A percentile compares a stretch with the other conserved stretches of the same genome.
Evolutionary conservation across 2,888 invertebrate genomes (phyloP).

Genomic region (Rhodophaea formosa): DNA sequence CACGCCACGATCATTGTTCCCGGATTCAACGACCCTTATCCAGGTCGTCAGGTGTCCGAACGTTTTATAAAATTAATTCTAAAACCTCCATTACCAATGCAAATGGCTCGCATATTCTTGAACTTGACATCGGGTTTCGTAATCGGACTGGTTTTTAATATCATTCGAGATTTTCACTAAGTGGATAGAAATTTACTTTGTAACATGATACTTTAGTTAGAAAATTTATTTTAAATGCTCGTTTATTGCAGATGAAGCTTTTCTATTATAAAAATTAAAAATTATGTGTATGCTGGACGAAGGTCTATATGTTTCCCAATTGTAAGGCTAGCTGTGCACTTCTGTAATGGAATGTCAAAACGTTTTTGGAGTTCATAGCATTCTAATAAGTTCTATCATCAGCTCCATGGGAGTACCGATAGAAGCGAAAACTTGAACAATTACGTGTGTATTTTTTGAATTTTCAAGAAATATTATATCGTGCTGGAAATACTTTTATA

Average conservation of each 20-base stretch:
- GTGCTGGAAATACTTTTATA: too few relatives aligned
- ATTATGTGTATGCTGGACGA: too few relatives aligned
- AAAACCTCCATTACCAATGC: constrained; percentile 1
- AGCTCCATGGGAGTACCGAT: too few relatives aligned
- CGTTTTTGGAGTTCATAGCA: too few relatives aligned
- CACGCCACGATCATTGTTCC: neutral
- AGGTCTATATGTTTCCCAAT: too few relatives aligned
- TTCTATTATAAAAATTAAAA: neutral
- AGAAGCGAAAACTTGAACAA: too few relatives aligned
- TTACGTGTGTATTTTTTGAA: too few relatives aligned
- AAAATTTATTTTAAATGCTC: neutral
- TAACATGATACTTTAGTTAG: neutral
- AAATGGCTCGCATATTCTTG: constrained; percentile 10
- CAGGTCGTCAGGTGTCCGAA: neutral
- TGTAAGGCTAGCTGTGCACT: too few relatives aligned
- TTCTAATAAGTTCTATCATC: too few relatives aligned
- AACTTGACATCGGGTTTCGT: constrained; percentile 13
- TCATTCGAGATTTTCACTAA: constrained; percentile 2
- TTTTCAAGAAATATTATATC: too few relatives aligned
- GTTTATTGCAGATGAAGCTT: neutral
- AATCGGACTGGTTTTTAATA: constrained; percentile 4
- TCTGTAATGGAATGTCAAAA: too few relatives aligned
- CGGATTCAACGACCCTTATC: neutral
- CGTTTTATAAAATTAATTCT: neutral
- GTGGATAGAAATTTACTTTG: constrained; percentile 2